Evolutionary conservation across 2,797 vertebrate genomes (phyloP).

Genomic region (Esox lucius): DNA sequence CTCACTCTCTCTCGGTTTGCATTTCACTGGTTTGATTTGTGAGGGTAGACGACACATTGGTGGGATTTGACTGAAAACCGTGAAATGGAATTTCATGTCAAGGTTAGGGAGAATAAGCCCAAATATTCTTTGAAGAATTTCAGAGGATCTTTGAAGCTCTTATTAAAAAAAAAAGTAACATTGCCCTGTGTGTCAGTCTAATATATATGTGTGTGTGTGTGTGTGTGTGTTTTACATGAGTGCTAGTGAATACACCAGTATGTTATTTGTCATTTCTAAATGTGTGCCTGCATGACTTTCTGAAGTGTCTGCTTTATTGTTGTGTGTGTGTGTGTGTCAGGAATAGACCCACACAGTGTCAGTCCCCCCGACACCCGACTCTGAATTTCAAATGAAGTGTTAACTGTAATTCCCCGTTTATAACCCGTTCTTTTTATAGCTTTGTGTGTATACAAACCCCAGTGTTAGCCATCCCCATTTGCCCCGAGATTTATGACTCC

Average conservation of each 20-base stretch:
- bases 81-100: not conserved
- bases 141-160: not conserved
- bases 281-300: not conserved
- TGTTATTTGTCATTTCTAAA: not conserved
- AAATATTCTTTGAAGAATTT: not conserved
- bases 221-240: not conserved
- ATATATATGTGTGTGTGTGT: too few relatives aligned
- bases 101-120: not conserved
- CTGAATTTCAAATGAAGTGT: too few relatives aligned
- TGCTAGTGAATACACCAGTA: not conserved
- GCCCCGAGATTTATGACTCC: too few relatives aligned
- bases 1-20: not conserved
- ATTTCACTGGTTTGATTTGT: not conserved
- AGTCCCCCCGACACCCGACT: too few relatives aligned
- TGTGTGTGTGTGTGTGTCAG: not conserved
- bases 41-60: not conserved
- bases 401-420: too few relatives aligned
- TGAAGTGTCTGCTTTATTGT: not conserved
- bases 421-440: too few relatives aligned
- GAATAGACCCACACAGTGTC: too few relatives aligned
- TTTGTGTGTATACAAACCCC: too few relatives aligned
- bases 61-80: not conserved
- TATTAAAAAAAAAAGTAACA: not conserved
- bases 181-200: not conserved
- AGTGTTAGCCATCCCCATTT: too few relatives aligned